Evolutionary conservation across 2,797 vertebrate species (phyloP), one percentile per base, ranked within the genome.

Genomic region (Antrozous pallidus): DNA sequence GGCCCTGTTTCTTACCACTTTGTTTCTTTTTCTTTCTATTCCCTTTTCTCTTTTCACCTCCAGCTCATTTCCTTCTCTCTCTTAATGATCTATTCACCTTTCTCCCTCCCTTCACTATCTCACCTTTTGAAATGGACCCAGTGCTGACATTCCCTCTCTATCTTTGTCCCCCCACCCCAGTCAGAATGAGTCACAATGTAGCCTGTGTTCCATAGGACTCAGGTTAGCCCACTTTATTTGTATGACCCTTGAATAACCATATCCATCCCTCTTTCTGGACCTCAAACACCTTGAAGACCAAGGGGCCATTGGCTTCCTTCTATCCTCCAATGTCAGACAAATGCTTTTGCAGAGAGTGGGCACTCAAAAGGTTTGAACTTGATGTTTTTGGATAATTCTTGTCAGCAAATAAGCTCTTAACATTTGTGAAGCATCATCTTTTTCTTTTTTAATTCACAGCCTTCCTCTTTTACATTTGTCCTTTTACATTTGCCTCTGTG

Each of bases 1-100:
- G 42, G 67, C 51, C 94, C 51, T 90, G 14, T 74, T 95, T 97
- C 86, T 97, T 74, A 80, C 36, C 92, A 65, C 28, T 75, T 92
- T 58, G 69, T 94, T 92, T 77, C 22, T 33, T 22, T n/a, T 81
- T 1, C 8, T 2, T 38, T 22, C 49, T 80, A 77, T n/a, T 67
- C 24, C 54, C 94, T 96, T 51, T 96, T 92, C 77, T 87, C 33
- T 61, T 81, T 95, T 90, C 85, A 65, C 18, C 4, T 75, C 89
- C 8, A 61, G 47, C 16, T 87, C 56, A 81, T 95, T 95, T 88
- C 33, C 88, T 73, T 8, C 51, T 88, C 20, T 74, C 26, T 61
- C 45, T 69, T 28, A 22, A 16, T 45, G 31, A 65, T 79, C 42
- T 69, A 31, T 22, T 40, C 31, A 65, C 54, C 73, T 91, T 91